Base-by-base conservation (phyloP, 1,140 invertebrate species). In the Bombus superbus region DNA sequence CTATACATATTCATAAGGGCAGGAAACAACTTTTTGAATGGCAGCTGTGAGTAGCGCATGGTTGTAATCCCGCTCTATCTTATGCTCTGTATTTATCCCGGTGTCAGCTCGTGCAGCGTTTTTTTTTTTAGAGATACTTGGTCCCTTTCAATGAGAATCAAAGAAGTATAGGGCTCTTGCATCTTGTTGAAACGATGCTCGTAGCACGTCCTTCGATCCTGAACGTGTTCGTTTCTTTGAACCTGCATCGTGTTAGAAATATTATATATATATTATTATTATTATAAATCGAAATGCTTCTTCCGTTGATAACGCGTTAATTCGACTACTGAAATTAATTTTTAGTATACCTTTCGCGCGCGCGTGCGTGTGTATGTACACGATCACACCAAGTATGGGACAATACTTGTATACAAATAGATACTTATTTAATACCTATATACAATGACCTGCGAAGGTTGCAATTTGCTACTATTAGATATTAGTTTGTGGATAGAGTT, bases 41-140 rank as follows among this genome's bases (percentile, higher is more conserved):
- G 90, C 90, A 85, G 86, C 91, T 94, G 91, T 94, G 95, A 92
- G 92, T 95, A 95, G 94, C 93, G 94, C 94, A 95, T 95, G 94
- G 81, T 92, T 93, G 94, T 94, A 91, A 89, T 94, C 93, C 93
- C 87, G 90, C 93, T 91, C 90, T 86, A 86, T 86, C 73, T 77
- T 83, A 42, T 88, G 57, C 42, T 81, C 73, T 47, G 38, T 81
- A 71, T 83, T 25, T 78, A 62, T 44, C 62, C 59, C 38, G n/a
- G 59, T 80, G 40, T 90, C 59, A 75, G 75, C 69, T 80, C 77
- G 68, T 87, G 64, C 59, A 57, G 59, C 59, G 28, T 76, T 59
- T n/a, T 13, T 47, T 71, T 59, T 47, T 73, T 66, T 78, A 64
- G 59, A 73, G 18, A 59, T 25, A 38, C n/a, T 40, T 47, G 18